Base-by-base conservation (phyloP, 1,140 invertebrate species). In the Thaumetopoea pityocampa region DNA sequence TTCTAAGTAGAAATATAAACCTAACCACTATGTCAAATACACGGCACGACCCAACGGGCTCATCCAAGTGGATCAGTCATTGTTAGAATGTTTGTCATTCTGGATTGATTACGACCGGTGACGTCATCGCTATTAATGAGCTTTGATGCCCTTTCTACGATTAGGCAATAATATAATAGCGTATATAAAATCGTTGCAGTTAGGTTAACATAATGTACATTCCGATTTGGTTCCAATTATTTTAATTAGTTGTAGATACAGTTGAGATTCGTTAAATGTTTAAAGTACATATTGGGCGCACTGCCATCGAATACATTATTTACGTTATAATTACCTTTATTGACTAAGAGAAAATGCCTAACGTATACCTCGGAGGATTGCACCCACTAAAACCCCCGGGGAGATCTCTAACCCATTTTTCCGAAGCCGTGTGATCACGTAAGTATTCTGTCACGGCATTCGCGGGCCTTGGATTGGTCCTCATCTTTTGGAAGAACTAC, bases 71-170 rank as follows among this genome's bases (percentile, higher is more conserved):
- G 37, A 35, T 41, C 30, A 19, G 2, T 30, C 28, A 30, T 32
- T 41, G 28, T 37, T 42, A 45, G 20, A 40, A 35, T 44, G 48
- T 16, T 15, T 34, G 26, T 16, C 35, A 38, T 51, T 41, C 30
- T 20, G 38, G 37, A 42, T 40, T 29, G 34, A 29, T 36, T 42
- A 37, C 30, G 24, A 23, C 17, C 22, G 24, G 18, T 52, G 42
- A 46, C 37, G 33, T 52, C 50, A 46, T 37, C 27, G 8, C 9
- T 22, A 7, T 23, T 15, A 20, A 43, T 53, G 16, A 16, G 38
- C 28, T 38, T 18, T 30, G 11, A 11, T 19, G n/a, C 20, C 17
- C 17, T 23, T 24, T 29, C 8, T 30, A 38, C 36, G 29, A 29
- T 29, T 38, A 19, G 26, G 11, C 20, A 12, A 20, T 11, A 28